phyloP scores from a whole-genome alignment of 2,888 invertebrate species.

The Calameuta idolon region DNA sequence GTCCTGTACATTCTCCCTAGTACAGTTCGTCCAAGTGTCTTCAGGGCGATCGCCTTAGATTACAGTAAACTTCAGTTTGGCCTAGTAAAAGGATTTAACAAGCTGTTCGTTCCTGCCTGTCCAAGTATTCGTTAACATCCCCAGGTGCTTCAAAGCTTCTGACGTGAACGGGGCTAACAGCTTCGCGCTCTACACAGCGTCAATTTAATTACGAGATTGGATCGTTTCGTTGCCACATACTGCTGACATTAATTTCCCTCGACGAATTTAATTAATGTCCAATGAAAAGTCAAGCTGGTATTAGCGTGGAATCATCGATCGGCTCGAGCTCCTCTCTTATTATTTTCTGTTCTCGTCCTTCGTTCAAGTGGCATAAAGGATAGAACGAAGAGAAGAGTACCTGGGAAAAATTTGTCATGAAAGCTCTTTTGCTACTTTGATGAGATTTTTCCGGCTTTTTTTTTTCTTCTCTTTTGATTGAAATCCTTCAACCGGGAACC shows the following conservation, averaged over 20 bases:
- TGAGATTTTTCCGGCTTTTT: neutral
- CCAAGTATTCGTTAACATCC: neutral
- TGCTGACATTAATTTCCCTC: constrained; percentile 35
- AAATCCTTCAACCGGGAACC: neutral
- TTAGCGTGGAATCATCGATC: constrained; percentile 30
- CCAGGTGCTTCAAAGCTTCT: neutral
- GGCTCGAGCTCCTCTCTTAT: constrained; percentile 3
- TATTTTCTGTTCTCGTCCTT: neutral
- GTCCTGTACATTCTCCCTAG: neutral
- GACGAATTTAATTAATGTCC: constrained; percentile 37
- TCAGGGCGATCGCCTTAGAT: neutral
- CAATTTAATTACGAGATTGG: constrained; percentile 45
- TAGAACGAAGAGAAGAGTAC: neutral
- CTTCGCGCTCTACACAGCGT: constrained; percentile 25
- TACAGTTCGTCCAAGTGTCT: neutral
- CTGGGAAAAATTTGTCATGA: neutral
- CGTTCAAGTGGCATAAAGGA: neutral
- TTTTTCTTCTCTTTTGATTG: neutral
- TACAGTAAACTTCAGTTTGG: neutral
- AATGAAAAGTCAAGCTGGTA: constrained; percentile 15
- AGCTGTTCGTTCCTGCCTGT: neutral
- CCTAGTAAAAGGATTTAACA: neutral
- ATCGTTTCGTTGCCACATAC: constrained; percentile 23
- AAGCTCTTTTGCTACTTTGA: neutral
- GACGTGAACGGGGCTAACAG: constrained; percentile 14